Evolutionary conservation across 1,140 invertebrate genomes (phyloP).

Genomic region (Drosophila mojavensis): DNA sequence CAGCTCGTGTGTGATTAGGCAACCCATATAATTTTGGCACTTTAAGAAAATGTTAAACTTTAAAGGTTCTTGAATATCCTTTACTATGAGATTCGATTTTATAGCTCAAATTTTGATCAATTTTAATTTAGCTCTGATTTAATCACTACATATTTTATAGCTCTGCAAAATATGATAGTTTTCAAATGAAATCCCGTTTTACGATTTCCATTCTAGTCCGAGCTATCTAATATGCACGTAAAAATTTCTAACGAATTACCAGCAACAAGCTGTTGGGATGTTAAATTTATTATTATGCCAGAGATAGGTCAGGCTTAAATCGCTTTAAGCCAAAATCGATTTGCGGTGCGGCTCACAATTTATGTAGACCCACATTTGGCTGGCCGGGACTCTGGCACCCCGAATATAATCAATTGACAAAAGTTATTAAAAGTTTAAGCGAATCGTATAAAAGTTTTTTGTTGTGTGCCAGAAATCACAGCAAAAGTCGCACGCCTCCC

Average conservation of each 20-base stretch:
- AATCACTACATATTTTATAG: too few relatives aligned
- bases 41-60: slow-evolving; percentile 8
- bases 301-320: slow-evolving; percentile 18
- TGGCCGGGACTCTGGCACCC: slow-evolving; percentile 19
- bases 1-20: not conserved
- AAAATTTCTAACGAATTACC: not conserved
- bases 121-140: too few relatives aligned
- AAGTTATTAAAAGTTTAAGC: slow-evolving; percentile 77
- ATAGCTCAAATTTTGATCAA: too few relatives aligned
- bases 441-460: slow-evolving; percentile 61
- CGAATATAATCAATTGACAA: slow-evolving; percentile 75
- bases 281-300: not conserved
- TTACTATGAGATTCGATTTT: too few relatives aligned
- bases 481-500: slow-evolving; percentile 36
- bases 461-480: slow-evolving; percentile 59
- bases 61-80: not conserved
- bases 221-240: not conserved
- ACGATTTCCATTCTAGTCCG: too few relatives aligned
- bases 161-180: too few relatives aligned
- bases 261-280: not conserved
- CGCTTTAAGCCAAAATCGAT: slow-evolving; percentile 47
- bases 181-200: too few relatives aligned
- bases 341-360: slow-evolving; percentile 14
- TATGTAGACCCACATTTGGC: slow-evolving; percentile 9
- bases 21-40: not conserved